These are phyloP conservation scores for Mohoua ochrocephala DNA, from an alignment of 2,113 vertebrate genomes.

Conservation along the genomic window DNA sequence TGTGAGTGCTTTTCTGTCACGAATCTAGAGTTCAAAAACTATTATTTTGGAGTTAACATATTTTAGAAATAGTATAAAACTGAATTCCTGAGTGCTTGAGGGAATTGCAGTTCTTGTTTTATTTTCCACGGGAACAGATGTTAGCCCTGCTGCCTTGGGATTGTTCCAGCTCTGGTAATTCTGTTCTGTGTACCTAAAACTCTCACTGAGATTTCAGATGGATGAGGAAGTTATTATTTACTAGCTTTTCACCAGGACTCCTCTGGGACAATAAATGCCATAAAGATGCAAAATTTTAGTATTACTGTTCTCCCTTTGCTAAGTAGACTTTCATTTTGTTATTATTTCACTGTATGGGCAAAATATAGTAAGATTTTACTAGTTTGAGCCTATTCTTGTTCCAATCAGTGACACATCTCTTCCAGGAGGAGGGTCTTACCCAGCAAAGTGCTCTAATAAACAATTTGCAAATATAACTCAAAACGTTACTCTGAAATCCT, in stretches of 20 bases:
- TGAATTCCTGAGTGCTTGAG: not conserved
- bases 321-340: not conserved
- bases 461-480: not conserved
- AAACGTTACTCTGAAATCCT: not conserved
- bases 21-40: not conserved
- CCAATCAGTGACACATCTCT: not conserved
- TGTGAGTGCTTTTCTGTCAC: not conserved
- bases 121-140: constrained; percentile 23
- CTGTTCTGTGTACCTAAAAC: not conserved
- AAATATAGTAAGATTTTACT: not conserved
- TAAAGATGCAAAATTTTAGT: not conserved
- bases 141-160: constrained; percentile 25
- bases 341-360: not conserved
- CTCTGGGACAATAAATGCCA: not conserved
- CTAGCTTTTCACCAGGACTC: not conserved
- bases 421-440: not conserved
- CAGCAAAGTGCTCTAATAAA: not conserved
- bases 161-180: constrained; percentile 14
- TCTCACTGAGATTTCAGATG: constrained; percentile 1
- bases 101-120: constrained; percentile 8
- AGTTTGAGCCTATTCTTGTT: not conserved
- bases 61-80: not conserved
- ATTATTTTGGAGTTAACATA: not conserved
- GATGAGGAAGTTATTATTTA: constrained; percentile 27
- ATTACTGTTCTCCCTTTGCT: not conserved